Percentiles rank a stretch among this genome's conserved stretches.
phyloP scores from a whole-genome alignment of 2,797 vertebrate genomes.

The Phylloscopus collybita region DNA sequence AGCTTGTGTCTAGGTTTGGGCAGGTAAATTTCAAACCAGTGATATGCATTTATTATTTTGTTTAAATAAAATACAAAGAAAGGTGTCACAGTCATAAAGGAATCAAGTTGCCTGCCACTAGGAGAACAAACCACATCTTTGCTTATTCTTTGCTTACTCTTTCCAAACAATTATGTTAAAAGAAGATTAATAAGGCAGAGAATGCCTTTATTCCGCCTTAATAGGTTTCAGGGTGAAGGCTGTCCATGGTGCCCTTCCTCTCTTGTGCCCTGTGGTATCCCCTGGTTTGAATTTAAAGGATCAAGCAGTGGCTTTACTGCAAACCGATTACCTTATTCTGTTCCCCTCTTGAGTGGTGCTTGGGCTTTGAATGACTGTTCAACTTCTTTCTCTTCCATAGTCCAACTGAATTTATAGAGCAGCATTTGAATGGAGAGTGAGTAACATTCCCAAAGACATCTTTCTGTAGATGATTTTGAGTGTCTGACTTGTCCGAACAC shows the following conservation, averaged over 20 bases:
- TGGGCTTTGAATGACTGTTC: not conserved
- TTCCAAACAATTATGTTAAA: not conserved
- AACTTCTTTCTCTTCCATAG: not conserved
- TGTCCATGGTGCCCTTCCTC: not conserved
- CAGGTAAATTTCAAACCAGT: conserved; percentile 3
- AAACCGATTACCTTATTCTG: accelerated
- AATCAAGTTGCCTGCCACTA: not conserved
- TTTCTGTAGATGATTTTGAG: not conserved
- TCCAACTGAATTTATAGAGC: not conserved
- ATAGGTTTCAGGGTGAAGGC: not conserved
- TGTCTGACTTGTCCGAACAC: not conserved
- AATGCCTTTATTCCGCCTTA: not conserved
- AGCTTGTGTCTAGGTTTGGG: not conserved
- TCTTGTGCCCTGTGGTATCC: accelerated
- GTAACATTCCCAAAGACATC: not conserved
- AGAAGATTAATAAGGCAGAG: not conserved
- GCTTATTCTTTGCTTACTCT: not conserved
- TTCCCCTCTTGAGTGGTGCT: not conserved
- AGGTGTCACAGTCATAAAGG: not conserved
- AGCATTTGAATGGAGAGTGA: not conserved
- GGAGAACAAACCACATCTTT: not conserved
- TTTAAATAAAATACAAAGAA: not conserved
- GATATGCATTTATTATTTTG: not conserved
- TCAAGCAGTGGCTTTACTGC: accelerated
- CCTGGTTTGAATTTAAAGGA: not conserved